Base-by-base conservation (phyloP, 2,888 invertebrate species). In the Cistogaster globosa region DNA sequence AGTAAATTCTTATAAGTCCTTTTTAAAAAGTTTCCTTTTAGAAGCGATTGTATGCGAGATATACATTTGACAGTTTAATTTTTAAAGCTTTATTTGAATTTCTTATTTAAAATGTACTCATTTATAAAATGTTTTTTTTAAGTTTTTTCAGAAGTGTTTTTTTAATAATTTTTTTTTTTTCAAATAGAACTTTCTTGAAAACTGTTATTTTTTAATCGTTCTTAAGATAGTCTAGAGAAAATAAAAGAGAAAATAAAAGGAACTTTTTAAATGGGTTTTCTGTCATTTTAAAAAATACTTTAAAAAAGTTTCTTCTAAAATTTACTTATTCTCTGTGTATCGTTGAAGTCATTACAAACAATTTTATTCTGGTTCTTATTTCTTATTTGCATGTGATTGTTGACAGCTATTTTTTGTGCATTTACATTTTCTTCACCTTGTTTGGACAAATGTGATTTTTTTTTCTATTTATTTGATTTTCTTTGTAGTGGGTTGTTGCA, bases 381-480 rank as follows among this genome's bases (percentile, higher is more conserved):
- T 26, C 63, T 84, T 57, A 78, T 68, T 76, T 80, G 26, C 76
- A 53, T 80, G 60, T 71, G 26, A 80, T 62, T 82, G 86, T 80
- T 83, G 83, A 86, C 83, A 79, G 22, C 42, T 32, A 32, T 42
- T 65, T 77, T 62, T 63, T 16, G 5, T n/a, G 38, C 60, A 71
- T 65, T 60, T 62, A 67, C 38, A 42, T 36, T 36, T 62, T 55
- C 62, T 69, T 60, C 51, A 62, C 36, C 62, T 68, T 65, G 74
- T 79, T 83, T 75, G 80, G 84, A 86, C 86, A 83, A 86, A 78
- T 72, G 55, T 60, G 51, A 18, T 36, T n/a, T 69, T 80, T 58
- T 38, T 32, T 57, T 57, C 18, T 16, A 77, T 51, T 57, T 68
- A 68, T 16, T 22, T 32, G 32, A 0, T 32, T 72, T 60, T 51